Base-by-base conservation (phyloP, 2,113 vertebrate genomes). In the Cololabis saira region DNA sequence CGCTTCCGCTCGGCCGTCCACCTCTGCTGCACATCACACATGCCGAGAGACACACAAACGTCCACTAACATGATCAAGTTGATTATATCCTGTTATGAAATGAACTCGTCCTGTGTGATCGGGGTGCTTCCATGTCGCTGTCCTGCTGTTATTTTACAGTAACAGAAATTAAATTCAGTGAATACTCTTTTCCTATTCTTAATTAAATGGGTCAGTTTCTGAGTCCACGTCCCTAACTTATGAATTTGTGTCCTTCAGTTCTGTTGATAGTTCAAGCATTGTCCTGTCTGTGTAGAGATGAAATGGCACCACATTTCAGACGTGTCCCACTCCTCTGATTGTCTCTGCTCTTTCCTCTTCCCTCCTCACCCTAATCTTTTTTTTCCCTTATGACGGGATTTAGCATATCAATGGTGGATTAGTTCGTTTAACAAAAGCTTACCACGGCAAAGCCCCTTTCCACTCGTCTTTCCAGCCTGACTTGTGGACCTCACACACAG, bases 401-500 rank as follows among this genome's bases (percentile, higher is more conserved):
- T 90, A 86, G 65, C 90, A 89, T 91, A 91, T 93, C 89, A 90
- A 91, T 90, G 76, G 80, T 56, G 70, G 89, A 91, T 90, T 90
- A 91, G 77, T 67, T 76, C 62, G 68, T 89, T 89, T 86, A 86
- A 88, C 87, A 89, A 90, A 89, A 91, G 89, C 87, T 89, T 90
- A 88, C 77, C 67, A 76, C 74, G 61, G 85, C 87, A 92, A 90
- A 90, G 86, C 85, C 71, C 69, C 74, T 89, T 91, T 90, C 82
- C 86, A 87, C 86, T 91, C 76, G 71, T 85, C 83, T 70, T 74
- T 84, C 79, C 81, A 88, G 86, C 60, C 84, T 90, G 79, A 90
- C 85, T 87, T 86, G 83, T 77, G 78, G 89, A 90, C 91, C 88
- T 90, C 87, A 87, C 85, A 91, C 84, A 84, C 88, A 87, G 88